Evolutionary conservation across 2,888 invertebrate genomes (phyloP), one percentile per base, ranked within the genome.

Genomic region (Tryphoninae sp.): DNA sequence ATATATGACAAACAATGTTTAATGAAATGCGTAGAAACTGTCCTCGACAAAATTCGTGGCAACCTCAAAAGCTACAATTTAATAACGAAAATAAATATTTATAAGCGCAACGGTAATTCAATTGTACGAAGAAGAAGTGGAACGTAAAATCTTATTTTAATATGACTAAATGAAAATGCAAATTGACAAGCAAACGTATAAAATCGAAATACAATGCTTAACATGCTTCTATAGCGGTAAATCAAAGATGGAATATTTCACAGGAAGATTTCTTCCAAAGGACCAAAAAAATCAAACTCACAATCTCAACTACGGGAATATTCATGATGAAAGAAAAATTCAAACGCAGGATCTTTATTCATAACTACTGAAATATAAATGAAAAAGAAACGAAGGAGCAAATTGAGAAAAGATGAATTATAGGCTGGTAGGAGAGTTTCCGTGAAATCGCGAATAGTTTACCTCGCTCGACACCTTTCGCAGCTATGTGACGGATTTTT

Each of bases 361-460:
- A 68, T 65, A 19, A 71, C 26, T 69, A 42, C 42, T 40, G 23
- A 49, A 19, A 74, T n/a, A 62, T 51, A 55, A 58, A n/a, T 26
- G 40, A 22, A 19, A 16, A 13, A 13, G 72, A 58, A 16, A 42
- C 2, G 68, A 68, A 42, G 40, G 33, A 45, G n/a, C 9, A 1
- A 72, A 72, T 51, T 75, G 75, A 76, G 61, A 75, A 75, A 65
- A 67, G 51, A 77, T 9, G 64, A 75, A 64, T 19, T 16, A 85
- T 86, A 88, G 83, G 89, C 83, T 88, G 88, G 92, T 92, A 92
- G 92, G 93, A 92, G 7, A 22, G 22, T 42, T 79, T 45, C 59
- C 40, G 59, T 59, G 59, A 69, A 75, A 72, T 33, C 74, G 62
- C 49, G 77, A 72, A 78, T 77, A 26, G 65, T 73, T 90, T 90